Percentiles rank a stretch among this genome's conserved stretches.
Evolutionary conservation across 2,113 vertebrate genomes (phyloP).

Genomic region (Oncorhynchus kisutch): DNA sequence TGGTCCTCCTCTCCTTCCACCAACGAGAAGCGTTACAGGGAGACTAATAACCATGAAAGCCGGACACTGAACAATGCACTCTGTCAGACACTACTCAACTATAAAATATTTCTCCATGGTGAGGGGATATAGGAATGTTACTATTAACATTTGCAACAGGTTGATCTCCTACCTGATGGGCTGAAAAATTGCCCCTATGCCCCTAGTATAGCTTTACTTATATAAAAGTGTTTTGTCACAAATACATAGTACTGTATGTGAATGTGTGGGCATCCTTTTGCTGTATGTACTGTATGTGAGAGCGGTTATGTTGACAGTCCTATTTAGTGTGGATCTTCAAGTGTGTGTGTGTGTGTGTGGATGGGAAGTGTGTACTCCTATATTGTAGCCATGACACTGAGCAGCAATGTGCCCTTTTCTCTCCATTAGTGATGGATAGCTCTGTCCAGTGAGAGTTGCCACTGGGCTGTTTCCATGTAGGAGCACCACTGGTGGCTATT

Average conservation of each 20-base stretch:
- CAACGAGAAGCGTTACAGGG: background rate
- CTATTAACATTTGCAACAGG: too few species aligned
- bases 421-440: background rate
- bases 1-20: too few species aligned
- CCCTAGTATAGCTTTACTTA: too few species aligned
- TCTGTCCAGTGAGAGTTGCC: background rate
- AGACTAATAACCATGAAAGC: background rate
- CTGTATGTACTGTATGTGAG: background rate
- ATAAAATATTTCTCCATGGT: background rate
- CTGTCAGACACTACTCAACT: background rate
- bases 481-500: background rate
- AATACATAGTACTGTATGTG: too few species aligned
- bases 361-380: background rate
- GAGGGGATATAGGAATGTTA: background rate
- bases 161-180: too few species aligned
- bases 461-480: background rate
- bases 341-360: background rate
- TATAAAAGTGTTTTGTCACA: too few species aligned
- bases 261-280: background rate
- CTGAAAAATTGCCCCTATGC: too few species aligned
- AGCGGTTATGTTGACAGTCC: background rate
- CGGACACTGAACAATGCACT: background rate
- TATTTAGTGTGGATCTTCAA: background rate
- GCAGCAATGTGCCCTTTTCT: background rate
- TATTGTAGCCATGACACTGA: background rate